Conservation (phyloP, 2,113 vertebrate genomes). For the Artemisiospiza belli region DNA sequence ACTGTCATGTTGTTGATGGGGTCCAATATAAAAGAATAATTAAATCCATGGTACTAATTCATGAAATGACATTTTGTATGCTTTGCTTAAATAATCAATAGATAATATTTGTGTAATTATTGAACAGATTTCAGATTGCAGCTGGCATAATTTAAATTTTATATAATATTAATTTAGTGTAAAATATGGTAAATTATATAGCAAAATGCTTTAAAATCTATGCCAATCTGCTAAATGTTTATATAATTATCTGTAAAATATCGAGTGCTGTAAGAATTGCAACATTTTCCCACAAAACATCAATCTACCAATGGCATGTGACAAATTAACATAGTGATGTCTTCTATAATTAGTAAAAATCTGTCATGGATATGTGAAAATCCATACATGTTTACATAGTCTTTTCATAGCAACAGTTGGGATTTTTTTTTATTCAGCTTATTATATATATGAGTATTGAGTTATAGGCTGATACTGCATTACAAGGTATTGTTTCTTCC, state of each 20-base stretch:
- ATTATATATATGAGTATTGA: neutral
- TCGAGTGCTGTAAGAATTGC: neutral
- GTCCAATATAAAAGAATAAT: neutral
- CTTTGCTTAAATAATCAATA: neutral
- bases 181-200: neutral
- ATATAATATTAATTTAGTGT: neutral
- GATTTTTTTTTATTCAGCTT: neutral
- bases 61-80: neutral
- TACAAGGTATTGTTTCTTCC: neutral
- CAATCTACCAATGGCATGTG: neutral
- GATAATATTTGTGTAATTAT: neutral
- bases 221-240: neutral
- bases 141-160: neutral
- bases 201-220: neutral
- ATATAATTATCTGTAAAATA: constrained; percentile 10
- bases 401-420: neutral
- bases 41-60: neutral
- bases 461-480: neutral
- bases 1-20: neutral
- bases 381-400: neutral
- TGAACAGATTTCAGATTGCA: neutral
- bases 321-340: neutral
- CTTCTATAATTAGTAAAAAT: constrained; percentile 17
- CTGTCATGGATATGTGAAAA: neutral
- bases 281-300: neutral